phyloP scores from a whole-genome alignment of 1,140 invertebrate species.

The Araneus ventricosus region DNA sequence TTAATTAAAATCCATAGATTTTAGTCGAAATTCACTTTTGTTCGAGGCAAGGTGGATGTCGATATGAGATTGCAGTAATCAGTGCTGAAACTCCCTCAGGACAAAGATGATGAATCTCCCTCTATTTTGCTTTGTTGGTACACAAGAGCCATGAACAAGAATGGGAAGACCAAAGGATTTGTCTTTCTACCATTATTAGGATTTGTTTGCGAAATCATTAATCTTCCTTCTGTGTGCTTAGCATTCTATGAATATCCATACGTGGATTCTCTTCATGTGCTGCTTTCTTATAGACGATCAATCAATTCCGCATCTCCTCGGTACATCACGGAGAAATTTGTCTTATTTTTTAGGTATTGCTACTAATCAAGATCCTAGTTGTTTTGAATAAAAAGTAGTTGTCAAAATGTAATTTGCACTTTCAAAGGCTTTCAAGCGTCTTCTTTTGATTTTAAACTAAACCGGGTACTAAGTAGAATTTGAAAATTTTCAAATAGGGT shows the following conservation, averaged over 20 bases:
- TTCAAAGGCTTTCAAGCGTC: too few relatives aligned
- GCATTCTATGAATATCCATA: not conserved
- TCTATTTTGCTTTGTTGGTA: not conserved
- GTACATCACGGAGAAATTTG: too few relatives aligned
- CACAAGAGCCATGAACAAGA: not conserved
- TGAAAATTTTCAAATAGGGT: too few relatives aligned
- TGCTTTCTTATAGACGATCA: not conserved
- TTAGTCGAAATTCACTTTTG: not conserved
- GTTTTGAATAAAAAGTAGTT: too few relatives aligned
- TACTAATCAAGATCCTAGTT: too few relatives aligned
- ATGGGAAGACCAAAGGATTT: not conserved
- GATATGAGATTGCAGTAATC: conserved; percentile 8
- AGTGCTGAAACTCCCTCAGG: not conserved
- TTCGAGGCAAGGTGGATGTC: not conserved
- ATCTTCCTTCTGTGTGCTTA: not conserved
- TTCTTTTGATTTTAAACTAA: too few relatives aligned
- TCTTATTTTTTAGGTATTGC: too few relatives aligned
- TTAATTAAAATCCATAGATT: conserved; percentile 12
- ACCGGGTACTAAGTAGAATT: too few relatives aligned
- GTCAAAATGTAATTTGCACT: too few relatives aligned
- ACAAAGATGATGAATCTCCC: not conserved
- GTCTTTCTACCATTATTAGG: not conserved
- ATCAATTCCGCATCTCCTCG: not conserved
- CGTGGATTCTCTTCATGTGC: not conserved
- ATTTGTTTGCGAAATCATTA: conserved; percentile 29